Evolutionary conservation across 2,888 invertebrate genomes (phyloP).

Genomic region (Aricia artaxerxes): DNA sequence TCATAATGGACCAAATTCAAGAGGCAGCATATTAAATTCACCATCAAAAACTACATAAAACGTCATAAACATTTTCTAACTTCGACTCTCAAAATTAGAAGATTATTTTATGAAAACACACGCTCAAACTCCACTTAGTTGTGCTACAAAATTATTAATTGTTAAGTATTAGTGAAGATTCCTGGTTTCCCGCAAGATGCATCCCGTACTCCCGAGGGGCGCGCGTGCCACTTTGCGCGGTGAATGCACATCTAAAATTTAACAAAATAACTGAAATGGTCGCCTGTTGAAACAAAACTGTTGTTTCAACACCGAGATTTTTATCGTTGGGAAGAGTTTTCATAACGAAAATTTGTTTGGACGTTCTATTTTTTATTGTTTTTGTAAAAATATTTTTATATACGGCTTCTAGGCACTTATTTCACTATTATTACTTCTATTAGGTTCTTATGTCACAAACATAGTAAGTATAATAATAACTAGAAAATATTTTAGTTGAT

Average conservation of each 20-base stretch:
- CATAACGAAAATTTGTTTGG: neutral
- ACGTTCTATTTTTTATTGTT: neutral
- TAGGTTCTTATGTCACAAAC: no score
- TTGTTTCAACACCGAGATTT: constrained; percentile 24
- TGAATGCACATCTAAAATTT: constrained; percentile 56
- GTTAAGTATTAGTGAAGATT: constrained; percentile 67
- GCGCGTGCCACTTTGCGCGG: constrained; percentile 76
- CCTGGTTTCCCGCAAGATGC: constrained; percentile 67
- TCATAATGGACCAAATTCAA: no score
- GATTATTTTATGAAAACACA: neutral
- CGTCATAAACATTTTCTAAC: neutral
- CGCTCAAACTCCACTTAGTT: constrained; percentile 45
- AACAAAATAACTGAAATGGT: constrained; percentile 44
- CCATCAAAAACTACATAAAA: neutral
- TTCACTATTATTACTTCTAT: no score
- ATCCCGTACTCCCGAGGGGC: constrained; percentile 66
- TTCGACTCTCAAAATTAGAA: neutral
- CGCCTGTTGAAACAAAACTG: constrained; percentile 31
- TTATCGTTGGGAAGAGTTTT: neutral
- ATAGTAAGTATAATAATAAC: no score
- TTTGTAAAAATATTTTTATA: neutral
- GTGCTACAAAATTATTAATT: constrained; percentile 66
- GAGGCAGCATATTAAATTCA: no score
- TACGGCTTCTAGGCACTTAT: no score
- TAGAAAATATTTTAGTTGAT: no score